Evolutionary conservation across 2,888 invertebrate genomes (phyloP).

Genomic region (Caradrina clavipalpis): DNA sequence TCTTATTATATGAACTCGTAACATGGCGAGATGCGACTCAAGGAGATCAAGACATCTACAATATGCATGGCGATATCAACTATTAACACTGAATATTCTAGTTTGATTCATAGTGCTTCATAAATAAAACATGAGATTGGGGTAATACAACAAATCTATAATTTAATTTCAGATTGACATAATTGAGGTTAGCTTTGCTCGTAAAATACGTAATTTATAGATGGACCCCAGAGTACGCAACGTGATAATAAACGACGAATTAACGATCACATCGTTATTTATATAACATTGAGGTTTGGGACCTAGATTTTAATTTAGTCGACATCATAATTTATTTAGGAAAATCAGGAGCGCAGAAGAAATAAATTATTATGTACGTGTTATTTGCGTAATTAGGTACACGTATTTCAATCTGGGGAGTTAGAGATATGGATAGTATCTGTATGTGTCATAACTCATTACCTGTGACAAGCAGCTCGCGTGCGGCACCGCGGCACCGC

Average conservation of each 20-base stretch:
- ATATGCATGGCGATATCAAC: conserved; percentile 15
- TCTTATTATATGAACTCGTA: conserved; percentile 6
- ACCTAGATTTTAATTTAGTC: conserved; percentile 53
- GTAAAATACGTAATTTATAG: conserved; percentile 63
- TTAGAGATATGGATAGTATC: conserved; percentile 23
- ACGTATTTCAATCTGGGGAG: conserved; percentile 30
- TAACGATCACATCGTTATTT: conserved; percentile 51
- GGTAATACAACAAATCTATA: conserved; percentile 47
- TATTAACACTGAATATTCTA: conserved; percentile 40
- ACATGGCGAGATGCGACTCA: not conserved
- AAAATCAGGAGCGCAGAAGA: conserved; percentile 22
- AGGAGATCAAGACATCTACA: conserved; percentile 21
- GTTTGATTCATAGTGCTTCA: conserved; percentile 23
- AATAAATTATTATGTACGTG: conserved; percentile 29
- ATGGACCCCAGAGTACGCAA: conserved; percentile 43
- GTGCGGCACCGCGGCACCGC: conserved; percentile 44
- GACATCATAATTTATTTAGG: conserved; percentile 40
- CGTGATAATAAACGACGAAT: conserved; percentile 53
- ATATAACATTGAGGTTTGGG: conserved; percentile 41
- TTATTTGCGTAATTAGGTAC: conserved; percentile 39
- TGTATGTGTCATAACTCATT: conserved; percentile 64
- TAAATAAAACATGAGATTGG: conserved; percentile 45
- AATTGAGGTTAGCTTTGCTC: conserved; percentile 56
- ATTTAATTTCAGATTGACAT: conserved; percentile 57
- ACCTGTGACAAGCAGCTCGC: conserved; percentile 64